Base-by-base conservation (phyloP, 2,113 vertebrate species). In the Leucopsar rothschildi region DNA sequence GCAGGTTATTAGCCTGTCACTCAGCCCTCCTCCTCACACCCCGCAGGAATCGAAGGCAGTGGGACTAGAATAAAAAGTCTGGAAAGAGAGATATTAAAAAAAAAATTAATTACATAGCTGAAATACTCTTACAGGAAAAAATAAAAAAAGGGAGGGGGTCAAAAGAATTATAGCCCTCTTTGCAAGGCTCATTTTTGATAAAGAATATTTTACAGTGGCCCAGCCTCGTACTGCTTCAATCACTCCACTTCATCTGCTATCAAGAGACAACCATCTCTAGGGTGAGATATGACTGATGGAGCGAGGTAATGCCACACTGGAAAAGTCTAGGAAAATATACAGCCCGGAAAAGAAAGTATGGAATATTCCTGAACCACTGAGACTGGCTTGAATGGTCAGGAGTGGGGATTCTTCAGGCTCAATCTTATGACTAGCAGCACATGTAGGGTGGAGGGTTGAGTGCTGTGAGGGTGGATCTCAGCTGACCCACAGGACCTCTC, bases 1-100 rank as follows among this genome's bases (percentile, higher is more conserved):
- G 92, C 95, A 96, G 95, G 96, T 98, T 97, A 97, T 98, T 97
- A 97, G 96, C 95, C 97, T 98, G 97, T 97, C 97, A 98, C 87
- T 98, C 97, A 97, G 69, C 71, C 55, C 55, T 53, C 60, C 61
- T 75, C 85, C 82, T 81, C 70, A 72, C 80, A 37, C 53, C 79
- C 82, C 1, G 0, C 52, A 19, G 78, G 77, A 78, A 85, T 15
- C 8, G 0, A 78, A 82, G 64, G 78, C 81, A 29, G 53, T 7
- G 7, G 87, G 63, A 59, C 80, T 35, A 12, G 90, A 72, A 88
- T 59, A 63, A 85, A 80, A 94, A 96, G 61, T 84, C 92, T 89
- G 82, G 80, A 73, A 76, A 93, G 73, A 78, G 75, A 82, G 78
- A 95, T 78, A 89, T 77, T 37, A 37, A 59, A 5, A n/a, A 84